phyloP scores from a whole-genome alignment of 35 echinoderm and acorn worm species.

The Hemicentrotus pulcherrimus region DNA sequence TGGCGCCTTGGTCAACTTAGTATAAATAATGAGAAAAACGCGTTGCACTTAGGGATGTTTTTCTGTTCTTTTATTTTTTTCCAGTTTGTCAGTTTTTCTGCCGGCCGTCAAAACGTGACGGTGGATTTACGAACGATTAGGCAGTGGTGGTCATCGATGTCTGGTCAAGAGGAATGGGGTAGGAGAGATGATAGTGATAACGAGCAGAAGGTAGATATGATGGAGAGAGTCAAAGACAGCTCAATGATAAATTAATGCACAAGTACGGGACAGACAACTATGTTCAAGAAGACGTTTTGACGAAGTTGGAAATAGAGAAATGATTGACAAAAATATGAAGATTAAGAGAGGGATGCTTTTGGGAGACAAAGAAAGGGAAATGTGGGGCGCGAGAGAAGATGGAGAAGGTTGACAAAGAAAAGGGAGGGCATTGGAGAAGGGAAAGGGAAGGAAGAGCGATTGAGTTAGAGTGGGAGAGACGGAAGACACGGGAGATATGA shows the following conservation, averaged over 20 bases:
- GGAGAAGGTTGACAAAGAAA: no score
- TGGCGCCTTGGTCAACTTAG: not conserved
- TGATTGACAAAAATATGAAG: no score
- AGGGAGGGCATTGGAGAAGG: no score
- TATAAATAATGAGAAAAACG: constrained; percentile 20
- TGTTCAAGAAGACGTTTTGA: no score
- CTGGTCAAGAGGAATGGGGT: not conserved
- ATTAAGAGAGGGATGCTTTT: no score
- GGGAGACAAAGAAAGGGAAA: no score
- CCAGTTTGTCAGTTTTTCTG: not conserved
- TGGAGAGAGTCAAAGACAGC: not conserved
- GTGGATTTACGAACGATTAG: constrained; percentile 9
- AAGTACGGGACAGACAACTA: no score
- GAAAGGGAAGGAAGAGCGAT: no score
- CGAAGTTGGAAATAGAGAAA: no score
- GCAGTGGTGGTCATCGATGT: not conserved
- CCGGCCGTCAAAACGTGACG: not conserved
- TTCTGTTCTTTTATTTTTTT: not conserved
- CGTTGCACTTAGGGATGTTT: not conserved
- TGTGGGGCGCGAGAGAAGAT: no score
- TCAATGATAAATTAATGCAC: no score
- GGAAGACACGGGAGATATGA: not conserved
- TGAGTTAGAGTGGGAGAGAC: no score
- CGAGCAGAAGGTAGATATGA: not conserved
- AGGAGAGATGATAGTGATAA: not conserved